phyloP scores from a whole-genome alignment of 2,113 vertebrate genomes.

The Hemichromis elongatus region DNA sequence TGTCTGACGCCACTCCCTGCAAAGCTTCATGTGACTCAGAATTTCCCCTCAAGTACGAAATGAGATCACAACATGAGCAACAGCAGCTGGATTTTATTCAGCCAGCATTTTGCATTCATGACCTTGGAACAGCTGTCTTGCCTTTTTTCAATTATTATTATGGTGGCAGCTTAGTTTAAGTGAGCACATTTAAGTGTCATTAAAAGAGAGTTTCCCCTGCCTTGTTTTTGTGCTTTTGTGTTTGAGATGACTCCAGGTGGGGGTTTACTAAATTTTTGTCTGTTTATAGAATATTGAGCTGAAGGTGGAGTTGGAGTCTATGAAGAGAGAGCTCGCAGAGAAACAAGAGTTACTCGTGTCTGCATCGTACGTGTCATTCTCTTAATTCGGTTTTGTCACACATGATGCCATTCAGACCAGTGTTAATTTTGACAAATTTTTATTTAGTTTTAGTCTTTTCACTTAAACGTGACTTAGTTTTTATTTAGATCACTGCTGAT shows the following conservation, averaged over 20 bases:
- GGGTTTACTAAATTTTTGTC: neutral
- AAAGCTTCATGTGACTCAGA: neutral
- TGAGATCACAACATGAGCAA: constrained; percentile 6
- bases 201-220: neutral
- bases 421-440: neutral
- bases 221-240: neutral
- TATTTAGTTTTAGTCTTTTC: neutral
- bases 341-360: constrained; percentile 91
- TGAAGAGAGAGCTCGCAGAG: constrained; percentile 89
- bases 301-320: constrained; percentile 93
- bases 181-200: neutral
- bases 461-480: neutral
- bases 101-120: neutral
- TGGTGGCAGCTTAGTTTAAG: neutral
- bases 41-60: neutral
- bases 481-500: neutral
- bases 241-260: neutral
- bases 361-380: constrained; percentile 85
- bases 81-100: constrained; percentile 22
- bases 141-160: neutral
- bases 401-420: neutral
- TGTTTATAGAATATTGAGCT: constrained; percentile 91
- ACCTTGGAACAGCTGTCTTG: neutral
- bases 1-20: neutral
- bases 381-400: neutral